Conservation (phyloP, 2,113 vertebrate species). For the Bos javanicus region DNA sequence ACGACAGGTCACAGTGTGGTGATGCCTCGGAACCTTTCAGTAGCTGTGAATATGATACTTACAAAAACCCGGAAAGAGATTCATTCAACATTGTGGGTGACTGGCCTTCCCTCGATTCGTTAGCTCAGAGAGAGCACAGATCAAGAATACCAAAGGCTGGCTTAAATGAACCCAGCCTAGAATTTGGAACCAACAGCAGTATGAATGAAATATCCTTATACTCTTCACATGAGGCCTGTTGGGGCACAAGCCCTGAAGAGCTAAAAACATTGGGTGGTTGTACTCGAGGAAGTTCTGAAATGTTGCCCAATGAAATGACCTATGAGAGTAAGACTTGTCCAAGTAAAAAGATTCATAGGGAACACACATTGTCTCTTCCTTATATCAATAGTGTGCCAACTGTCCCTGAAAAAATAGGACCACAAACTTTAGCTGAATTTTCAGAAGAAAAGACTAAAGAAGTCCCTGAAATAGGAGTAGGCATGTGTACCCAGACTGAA, state of each 20-base stretch:
- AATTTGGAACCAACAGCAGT: constrained; percentile 57
- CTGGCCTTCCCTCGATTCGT: constrained; percentile 78
- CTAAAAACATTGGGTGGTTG: constrained; percentile 8
- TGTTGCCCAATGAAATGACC: constrained; percentile 34
- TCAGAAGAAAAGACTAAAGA: constrained; percentile 35
- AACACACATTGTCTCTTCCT: constrained; percentile 78
- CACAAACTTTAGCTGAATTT: neutral
- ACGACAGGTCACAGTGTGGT: constrained; percentile 31
- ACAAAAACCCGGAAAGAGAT: constrained; percentile 58
- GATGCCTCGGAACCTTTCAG: neutral
- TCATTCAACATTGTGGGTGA: constrained; percentile 79
- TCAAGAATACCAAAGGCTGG: constrained; percentile 60
- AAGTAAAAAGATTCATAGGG: constrained; percentile 79
- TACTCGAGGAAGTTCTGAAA: constrained; percentile 33
- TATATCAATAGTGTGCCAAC: constrained; percentile 81
- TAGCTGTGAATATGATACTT: constrained; percentile 25
- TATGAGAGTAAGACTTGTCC: constrained; percentile 75
- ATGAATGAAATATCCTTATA: constrained; percentile 45
- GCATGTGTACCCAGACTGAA: constrained; percentile 87
- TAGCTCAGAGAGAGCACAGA: constrained; percentile 75
- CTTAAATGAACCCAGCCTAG: constrained; percentile 28
- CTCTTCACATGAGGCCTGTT: constrained; percentile 27
- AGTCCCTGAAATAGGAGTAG: constrained; percentile 13
- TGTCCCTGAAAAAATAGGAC: constrained; percentile 48
- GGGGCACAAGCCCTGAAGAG: constrained; percentile 51